Base-by-base conservation (phyloP, 2,797 vertebrate species). In the Salmo trutta region DNA sequence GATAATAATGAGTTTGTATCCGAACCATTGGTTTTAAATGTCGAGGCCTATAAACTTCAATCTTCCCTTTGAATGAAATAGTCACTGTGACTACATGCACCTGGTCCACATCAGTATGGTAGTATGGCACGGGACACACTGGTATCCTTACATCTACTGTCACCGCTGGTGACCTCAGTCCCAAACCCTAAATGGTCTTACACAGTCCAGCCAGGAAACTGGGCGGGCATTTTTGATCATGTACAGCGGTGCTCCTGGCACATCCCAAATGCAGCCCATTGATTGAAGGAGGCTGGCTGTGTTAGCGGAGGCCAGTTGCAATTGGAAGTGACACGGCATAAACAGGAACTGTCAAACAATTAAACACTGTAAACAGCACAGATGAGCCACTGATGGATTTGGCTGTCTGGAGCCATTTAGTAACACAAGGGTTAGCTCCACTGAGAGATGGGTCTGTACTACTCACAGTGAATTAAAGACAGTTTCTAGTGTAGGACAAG, bases 341-440 rank as follows among this genome's bases (percentile, higher is more conserved):
- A 94, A 93, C 88, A 93, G 88, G 86, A 93, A 89, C 87, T 89
- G 91, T 94, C 92, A 94, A 89, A 94, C 89, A 91, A 93, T 93
- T 93, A 92, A 90, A 92, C 79, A 87, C 88, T 88, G 91, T 93
- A 92, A 92, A 91, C 87, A 85, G 88, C 86, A 88, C 91, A 92
- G 90, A 88, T 85, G 85, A 83, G 88, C 41, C 41, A 83, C 86
- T 93, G 91, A 93, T 91, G 90, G 92, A 88, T 89, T 80, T 85
- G 86, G 87, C 87, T 91, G 89, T 93, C 93, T 77, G 83, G 90
- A 88, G 82, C 84, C 77, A 91, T 93, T 92, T 91, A 47, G 41
- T 47, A 14, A 47, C 41, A 14, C 10, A 3, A 47, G 41, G 10
- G 41, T 47, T 47, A 47, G 41, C 41, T 12, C 41, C 10, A 47